These are phyloP conservation scores for Lymantria dispar DNA, from an alignment of 2,888 invertebrate species.

Conservation along the genomic window DNA sequence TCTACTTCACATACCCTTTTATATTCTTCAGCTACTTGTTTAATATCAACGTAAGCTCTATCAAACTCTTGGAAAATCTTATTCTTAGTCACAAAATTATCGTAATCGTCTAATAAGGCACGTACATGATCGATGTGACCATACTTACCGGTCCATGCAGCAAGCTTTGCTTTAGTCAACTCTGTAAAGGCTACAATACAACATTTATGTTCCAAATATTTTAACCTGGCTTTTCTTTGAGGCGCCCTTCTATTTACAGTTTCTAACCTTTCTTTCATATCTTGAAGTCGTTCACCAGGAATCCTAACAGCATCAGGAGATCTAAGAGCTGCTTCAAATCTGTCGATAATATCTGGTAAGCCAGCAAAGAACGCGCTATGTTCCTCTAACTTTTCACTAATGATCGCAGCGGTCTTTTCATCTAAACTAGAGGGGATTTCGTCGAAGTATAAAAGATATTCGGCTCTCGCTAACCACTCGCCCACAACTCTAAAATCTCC, in stretches of 20 bases:
- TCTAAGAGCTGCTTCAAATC: slow-evolving; percentile 89
- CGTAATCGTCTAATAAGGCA: slow-evolving; percentile 93
- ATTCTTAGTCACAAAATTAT: slow-evolving; percentile 95
- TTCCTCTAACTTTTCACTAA: slow-evolving; percentile 93
- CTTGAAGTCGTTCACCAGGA: slow-evolving; percentile 90
- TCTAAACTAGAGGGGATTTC: slow-evolving; percentile 93
- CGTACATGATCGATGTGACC: slow-evolving; percentile 91
- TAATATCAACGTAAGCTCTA: slow-evolving; percentile 95
- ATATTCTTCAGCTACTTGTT: slow-evolving; percentile 94
- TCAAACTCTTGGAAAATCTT: slow-evolving; percentile 97
- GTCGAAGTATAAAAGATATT: slow-evolving; percentile 90
- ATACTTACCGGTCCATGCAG: slow-evolving; percentile 94
- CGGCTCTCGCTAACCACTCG: slow-evolving; percentile 95
- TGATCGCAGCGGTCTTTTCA: slow-evolving; percentile 93
- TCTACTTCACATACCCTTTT: slow-evolving; percentile 93
- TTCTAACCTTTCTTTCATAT: slow-evolving; percentile 90
- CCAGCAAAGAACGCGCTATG: slow-evolving; percentile 95
- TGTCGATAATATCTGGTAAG: slow-evolving; percentile 88
- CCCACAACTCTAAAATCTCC: slow-evolving; percentile 93
- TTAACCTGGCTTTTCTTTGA: slow-evolving; percentile 91
- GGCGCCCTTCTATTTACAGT: slow-evolving; percentile 89
- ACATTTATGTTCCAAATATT: slow-evolving; percentile 96
- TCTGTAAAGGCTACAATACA: slow-evolving; percentile 96
- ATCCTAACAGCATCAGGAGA: slow-evolving; percentile 87
- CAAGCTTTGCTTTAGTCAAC: slow-evolving; percentile 93